Base-by-base conservation (phyloP, 2,113 vertebrate genomes). In the Melanocharis versteri region DNA sequence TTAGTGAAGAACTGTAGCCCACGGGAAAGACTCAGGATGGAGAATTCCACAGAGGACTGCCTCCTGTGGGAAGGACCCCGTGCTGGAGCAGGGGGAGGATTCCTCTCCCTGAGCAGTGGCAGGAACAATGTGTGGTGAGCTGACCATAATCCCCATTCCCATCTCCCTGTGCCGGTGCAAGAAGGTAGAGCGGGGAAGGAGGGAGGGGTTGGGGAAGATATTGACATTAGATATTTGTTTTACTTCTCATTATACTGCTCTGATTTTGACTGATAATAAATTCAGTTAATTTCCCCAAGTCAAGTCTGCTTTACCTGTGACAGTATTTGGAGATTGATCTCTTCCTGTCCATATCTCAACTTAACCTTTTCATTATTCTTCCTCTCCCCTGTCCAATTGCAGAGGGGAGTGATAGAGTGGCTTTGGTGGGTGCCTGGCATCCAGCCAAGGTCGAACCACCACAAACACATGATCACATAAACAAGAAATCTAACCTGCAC, bases 11-110 rank as follows among this genome's bases (percentile, higher is more conserved):
- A 22, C 7, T 44, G 53, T 37, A 77, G 21, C 11, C 13, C 37
- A 22, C 8, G 27, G 21, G 22, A 27, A 58, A 9, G 33, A 51
- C 9, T 51, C 31, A 50, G 30, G 17, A 17, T 44, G 26, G 15
- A 37, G 27, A 51, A 68, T 42, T 53, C 44, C 0, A 4, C 27
- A 31, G 37, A 31, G 13, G 13, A 10, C 26, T 58, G 21, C 22
- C 22, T 42, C 9, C 17, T 7, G 1, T 27, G 37, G 21, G 37
- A 58, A 11, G 26, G 10, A 26, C 31, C 12, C 20, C 0, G 0
- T 66, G 27, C 26, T 37, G 26, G 14, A 44, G 22, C 11, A 44
- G 21, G 10, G 13, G 21, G 33, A 44, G 17, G 26, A 31, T 26
- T 66, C 7, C 20, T 57, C 24, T 50, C 42, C 35, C 20, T 35